A percentile compares a stretch with the other conserved stretches of the same genome.
phyloP scores from a whole-genome alignment of 2,888 invertebrate genomes.

The Nasonovia ribisnigri region DNA sequence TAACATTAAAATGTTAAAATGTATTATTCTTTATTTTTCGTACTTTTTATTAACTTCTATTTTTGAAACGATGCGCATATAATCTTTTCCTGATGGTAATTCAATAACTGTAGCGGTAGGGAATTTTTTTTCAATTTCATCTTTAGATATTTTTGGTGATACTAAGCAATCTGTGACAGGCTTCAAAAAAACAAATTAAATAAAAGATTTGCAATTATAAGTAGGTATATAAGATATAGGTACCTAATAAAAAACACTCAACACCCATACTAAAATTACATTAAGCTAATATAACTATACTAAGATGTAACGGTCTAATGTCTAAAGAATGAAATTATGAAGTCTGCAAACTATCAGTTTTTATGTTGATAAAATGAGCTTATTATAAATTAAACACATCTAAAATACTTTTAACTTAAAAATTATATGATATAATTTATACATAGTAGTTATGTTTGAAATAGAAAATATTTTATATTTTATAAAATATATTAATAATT shows the following conservation, averaged over 20 bases:
- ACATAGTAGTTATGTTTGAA: too few relatives aligned
- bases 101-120: background rate
- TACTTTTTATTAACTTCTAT: background rate
- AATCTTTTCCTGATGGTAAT: constrained; percentile 56
- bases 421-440: too few relatives aligned
- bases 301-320: too few relatives aligned
- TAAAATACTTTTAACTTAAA: too few relatives aligned
- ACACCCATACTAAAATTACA: background rate
- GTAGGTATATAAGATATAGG: background rate
- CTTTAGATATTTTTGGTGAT: constrained; percentile 27
- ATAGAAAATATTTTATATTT: too few relatives aligned
- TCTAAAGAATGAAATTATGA: background rate
- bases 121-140: constrained; percentile 37
- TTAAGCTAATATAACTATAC: too few relatives aligned
- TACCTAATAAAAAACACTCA: background rate
- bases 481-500: too few relatives aligned
- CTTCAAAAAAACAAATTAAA: background rate
- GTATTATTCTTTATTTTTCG: background rate
- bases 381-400: too few relatives aligned
- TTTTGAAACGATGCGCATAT: constrained; percentile 42
- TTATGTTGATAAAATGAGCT: too few relatives aligned
- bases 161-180: constrained; percentile 11
- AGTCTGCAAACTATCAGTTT: too few relatives aligned
- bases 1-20: background rate
- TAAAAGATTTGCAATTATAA: background rate